phyloP scores from a whole-genome alignment of 2,113 vertebrate genomes.

The Barbus barbus region DNA sequence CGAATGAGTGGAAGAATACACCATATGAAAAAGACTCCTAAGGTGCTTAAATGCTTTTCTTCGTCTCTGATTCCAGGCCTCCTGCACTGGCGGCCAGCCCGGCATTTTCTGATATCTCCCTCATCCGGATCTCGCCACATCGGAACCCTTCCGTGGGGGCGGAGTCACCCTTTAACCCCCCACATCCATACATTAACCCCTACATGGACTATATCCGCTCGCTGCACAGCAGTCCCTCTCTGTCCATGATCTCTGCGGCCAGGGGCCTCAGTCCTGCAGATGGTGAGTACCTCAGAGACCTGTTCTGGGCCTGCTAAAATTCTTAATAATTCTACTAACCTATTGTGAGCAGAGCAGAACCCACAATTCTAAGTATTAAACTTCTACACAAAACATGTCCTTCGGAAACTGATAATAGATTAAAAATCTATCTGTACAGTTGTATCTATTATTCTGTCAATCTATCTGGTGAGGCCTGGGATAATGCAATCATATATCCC shows the following conservation, averaged over 20 bases:
- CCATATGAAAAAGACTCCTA: conserved; percentile 1
- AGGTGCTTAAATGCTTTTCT: conserved; percentile 46
- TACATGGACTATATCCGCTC: conserved; percentile 99
- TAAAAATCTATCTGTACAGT: not conserved
- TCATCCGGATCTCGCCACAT: conserved; percentile 96
- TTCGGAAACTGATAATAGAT: too few species aligned
- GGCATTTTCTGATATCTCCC: conserved; percentile 93
- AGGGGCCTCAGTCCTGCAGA: conserved; percentile 95
- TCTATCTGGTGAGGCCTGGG: not conserved
- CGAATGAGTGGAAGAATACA: conserved; percentile 20
- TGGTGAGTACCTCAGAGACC: conserved; percentile 77
- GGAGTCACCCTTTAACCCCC: conserved; percentile 94
- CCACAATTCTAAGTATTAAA: too few species aligned
- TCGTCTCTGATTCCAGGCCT: conserved; percentile 79
- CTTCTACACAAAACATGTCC: too few species aligned
- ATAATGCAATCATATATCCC: conserved; percentile 61
- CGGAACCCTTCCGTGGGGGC: conserved; percentile 89
- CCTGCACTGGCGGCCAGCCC: conserved; percentile 89
- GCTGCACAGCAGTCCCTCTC: conserved; percentile 93
- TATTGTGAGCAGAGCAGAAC: conserved; percentile 21
- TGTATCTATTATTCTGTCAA: not conserved
- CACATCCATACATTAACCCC: conserved; percentile 94
- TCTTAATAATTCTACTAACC: conserved; percentile 32
- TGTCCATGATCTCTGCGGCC: conserved; percentile 93
- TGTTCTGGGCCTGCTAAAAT: conserved; percentile 46